Percentiles rank a stretch among this genome's conserved stretches.
These are phyloP conservation scores for Neuroterus valhalla DNA, from an alignment of 1,140 invertebrate genomes.

Conservation along the genomic window DNA sequence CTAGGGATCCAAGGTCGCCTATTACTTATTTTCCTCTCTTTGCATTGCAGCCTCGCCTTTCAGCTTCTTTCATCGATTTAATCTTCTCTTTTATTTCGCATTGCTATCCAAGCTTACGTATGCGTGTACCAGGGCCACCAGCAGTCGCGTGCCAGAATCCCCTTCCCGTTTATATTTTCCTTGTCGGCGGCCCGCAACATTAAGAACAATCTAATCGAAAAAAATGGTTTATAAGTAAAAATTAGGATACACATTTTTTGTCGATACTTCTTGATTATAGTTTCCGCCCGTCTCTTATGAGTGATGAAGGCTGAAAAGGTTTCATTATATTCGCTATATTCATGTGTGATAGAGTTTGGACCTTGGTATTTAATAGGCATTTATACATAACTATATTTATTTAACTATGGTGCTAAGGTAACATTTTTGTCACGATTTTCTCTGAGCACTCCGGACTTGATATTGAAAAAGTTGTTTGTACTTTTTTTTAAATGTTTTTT, in stretches of 20 bases:
- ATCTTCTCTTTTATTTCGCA: conserved; percentile 37
- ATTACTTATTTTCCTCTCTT: conserved; percentile 31
- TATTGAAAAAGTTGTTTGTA: background rate
- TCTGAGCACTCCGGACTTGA: too few species aligned
- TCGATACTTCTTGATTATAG: background rate
- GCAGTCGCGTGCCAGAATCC: conserved; percentile 57
- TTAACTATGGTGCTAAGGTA: background rate
- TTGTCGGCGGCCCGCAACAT: background rate
- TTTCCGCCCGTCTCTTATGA: conserved; percentile 4
- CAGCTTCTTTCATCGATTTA: conserved; percentile 34
- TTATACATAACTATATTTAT: conserved; percentile 17
- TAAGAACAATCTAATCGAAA: background rate
- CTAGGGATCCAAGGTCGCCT: conserved; percentile 45
- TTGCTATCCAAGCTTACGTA: background rate
- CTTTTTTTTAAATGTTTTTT: conserved; percentile 1
- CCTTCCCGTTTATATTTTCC: conserved; percentile 37
- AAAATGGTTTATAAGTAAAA: background rate
- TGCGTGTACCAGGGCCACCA: conserved; percentile 5
- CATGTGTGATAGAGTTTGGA: conserved; percentile 12
- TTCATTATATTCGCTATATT: conserved; percentile 12
- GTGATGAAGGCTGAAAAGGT: conserved; percentile 9
- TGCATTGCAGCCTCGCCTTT: conserved; percentile 32
- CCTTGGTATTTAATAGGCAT: conserved; percentile 23
- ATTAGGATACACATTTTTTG: conserved; percentile 6
- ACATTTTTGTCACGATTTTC: background rate